These are phyloP conservation scores for Pseudorectes ferrugineus DNA, from an alignment of 2,113 vertebrate species.

Conservation along the genomic window DNA sequence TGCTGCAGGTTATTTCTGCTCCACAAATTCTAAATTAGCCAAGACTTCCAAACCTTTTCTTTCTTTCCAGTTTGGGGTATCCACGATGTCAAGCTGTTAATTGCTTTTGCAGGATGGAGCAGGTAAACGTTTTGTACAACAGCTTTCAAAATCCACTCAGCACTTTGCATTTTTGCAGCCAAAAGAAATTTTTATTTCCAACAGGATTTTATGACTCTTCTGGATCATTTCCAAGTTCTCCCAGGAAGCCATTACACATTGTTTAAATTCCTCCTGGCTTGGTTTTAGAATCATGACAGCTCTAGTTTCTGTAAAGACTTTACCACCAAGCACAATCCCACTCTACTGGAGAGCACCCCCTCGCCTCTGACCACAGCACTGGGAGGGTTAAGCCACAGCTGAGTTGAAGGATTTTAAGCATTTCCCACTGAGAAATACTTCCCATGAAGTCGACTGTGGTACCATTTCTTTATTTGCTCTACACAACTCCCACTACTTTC, in stretches of 20 bases:
- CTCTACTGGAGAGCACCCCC: neutral
- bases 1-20: neutral
- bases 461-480: neutral
- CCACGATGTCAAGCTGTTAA: neutral
- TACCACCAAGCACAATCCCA: neutral
- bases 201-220: neutral
- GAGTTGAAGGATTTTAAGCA: neutral
- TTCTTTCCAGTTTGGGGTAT: neutral
- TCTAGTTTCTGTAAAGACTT: neutral
- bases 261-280: neutral
- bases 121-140: neutral
- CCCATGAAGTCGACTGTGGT: neutral
- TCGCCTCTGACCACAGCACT: neutral
- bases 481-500: neutral
- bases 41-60: neutral
- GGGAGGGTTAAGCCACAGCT: accelerated
- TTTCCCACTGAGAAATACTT: neutral
- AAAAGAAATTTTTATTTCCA: neutral
- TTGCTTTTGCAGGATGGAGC: neutral
- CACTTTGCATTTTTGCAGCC: neutral
- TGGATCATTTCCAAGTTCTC: neutral
- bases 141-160: neutral
- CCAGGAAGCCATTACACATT: neutral
- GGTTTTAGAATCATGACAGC: neutral
- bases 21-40: neutral